Evolutionary conservation across 2,113 vertebrate genomes (phyloP).

Genomic region (Noctilio leporinus): DNA sequence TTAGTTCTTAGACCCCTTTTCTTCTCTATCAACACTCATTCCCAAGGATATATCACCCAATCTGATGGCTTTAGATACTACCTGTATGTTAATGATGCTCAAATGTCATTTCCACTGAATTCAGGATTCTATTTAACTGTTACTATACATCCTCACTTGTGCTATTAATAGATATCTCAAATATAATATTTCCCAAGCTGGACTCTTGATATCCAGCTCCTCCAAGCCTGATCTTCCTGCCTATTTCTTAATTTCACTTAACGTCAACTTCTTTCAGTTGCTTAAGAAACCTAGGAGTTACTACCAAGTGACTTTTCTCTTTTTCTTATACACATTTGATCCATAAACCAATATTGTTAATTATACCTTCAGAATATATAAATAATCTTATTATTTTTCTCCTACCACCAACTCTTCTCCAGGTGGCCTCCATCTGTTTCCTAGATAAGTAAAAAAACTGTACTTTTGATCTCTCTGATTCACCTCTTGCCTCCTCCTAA

Average conservation of each 20-base stretch:
- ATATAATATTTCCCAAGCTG: not conserved
- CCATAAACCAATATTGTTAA: not conserved
- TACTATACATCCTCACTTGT: not conserved
- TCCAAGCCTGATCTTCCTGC: not conserved
- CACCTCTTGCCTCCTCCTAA: not conserved
- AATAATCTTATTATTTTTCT: not conserved
- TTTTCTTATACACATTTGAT: not conserved
- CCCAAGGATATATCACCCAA: not conserved
- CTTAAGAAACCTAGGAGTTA: not conserved
- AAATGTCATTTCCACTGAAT: not conserved
- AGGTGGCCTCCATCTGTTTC: not conserved
- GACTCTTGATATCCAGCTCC: not conserved
- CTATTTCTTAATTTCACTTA: not conserved
- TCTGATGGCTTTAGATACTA: not conserved
- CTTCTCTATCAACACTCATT: not conserved
- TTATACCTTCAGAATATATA: not conserved
- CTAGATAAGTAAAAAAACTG: not conserved
- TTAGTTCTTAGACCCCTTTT: not conserved
- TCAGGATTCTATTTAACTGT: not conserved
- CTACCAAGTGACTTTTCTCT: not conserved
- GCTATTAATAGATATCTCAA: not conserved
- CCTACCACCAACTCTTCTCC: not conserved
- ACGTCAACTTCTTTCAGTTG: not conserved
- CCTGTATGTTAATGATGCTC: not conserved
- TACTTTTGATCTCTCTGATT: not conserved